Evolutionary conservation across 35 echinoderm and acorn worm genomes (phyloP).

Genomic region (Patiria miniata): DNA sequence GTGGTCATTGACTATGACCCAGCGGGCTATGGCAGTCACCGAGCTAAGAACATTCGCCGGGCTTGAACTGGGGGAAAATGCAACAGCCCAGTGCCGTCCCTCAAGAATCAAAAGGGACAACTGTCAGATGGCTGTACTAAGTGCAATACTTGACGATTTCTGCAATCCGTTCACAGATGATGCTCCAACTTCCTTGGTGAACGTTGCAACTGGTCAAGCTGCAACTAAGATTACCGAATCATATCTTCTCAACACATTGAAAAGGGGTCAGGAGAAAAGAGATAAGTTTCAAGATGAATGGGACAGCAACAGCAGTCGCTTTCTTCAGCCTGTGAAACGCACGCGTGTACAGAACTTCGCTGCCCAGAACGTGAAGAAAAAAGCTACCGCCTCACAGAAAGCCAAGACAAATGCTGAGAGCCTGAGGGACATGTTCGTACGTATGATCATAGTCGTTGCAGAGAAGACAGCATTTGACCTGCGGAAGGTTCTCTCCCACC

Average conservation of each 20-base stretch:
- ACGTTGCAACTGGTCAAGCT: constrained; percentile 50
- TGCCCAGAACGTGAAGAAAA: constrained; percentile 43
- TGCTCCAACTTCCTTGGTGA: constrained; percentile 33
- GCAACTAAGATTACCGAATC: constrained; percentile 48
- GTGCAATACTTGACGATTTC: constrained; percentile 47
- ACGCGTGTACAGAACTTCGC: constrained; percentile 59
- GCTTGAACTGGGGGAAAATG: constrained; percentile 52
- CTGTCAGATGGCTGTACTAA: constrained; percentile 57
- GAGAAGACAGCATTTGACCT: constrained; percentile 74
- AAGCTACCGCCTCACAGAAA: background rate
- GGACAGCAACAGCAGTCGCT: constrained; percentile 32
- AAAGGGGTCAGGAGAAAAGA: constrained; percentile 42
- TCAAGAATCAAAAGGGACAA: constrained; percentile 57
- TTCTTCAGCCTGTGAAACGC: constrained; percentile 61
- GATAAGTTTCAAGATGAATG: constrained; percentile 62
- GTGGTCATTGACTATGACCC: constrained; percentile 57
- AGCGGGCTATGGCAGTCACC: constrained; percentile 62
- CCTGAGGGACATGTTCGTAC: constrained; percentile 64
- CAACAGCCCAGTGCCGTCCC: constrained; percentile 48
- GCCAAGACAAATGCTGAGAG: constrained; percentile 47
- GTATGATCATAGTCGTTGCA: constrained; percentile 56
- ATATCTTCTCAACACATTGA: constrained; percentile 37
- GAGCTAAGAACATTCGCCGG: constrained; percentile 58
- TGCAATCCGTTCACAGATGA: constrained; percentile 64
- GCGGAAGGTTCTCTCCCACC: constrained; percentile 45